phyloP scores from a whole-genome alignment of 2,797 vertebrate species.

The Babyrousa celebensis region DNA sequence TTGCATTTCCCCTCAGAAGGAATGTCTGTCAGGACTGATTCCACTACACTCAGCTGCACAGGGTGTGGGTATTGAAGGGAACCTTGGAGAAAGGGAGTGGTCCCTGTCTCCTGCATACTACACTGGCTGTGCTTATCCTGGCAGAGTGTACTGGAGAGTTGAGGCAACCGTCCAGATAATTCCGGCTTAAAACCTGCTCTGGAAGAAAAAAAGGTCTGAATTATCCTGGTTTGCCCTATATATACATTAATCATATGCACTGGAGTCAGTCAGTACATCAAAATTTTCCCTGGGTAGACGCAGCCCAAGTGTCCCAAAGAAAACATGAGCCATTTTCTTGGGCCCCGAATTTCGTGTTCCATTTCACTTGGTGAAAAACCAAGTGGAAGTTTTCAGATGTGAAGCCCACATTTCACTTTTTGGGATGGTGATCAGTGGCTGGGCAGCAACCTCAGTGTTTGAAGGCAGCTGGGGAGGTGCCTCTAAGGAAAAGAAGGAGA shows the following conservation, averaged over 20 bases:
- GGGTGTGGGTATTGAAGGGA: constrained; percentile 80
- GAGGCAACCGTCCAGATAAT: constrained; percentile 85
- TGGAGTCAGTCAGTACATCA: constrained; percentile 82
- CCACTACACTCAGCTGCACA: constrained; percentile 66
- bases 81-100: constrained; percentile 80
- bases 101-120: constrained; percentile 79
- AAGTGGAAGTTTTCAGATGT: constrained; percentile 88
- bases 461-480: constrained; percentile 81
- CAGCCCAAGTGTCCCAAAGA: constrained; percentile 82
- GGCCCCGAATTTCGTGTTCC: constrained; percentile 78
- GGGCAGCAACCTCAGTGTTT: constrained; percentile 83
- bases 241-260: constrained; percentile 87
- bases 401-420: constrained; percentile 85
- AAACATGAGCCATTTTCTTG: constrained; percentile 84
- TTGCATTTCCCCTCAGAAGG: constrained; percentile 66
- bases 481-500: constrained; percentile 73
- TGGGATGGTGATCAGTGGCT: constrained; percentile 84
- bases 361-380: constrained; percentile 86
- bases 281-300: constrained; percentile 83
- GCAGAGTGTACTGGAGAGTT: constrained; percentile 84
- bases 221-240: constrained; percentile 86
- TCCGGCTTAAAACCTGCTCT: constrained; percentile 81
- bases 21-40: constrained; percentile 71
- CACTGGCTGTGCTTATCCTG: constrained; percentile 85
- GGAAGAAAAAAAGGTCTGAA: constrained; percentile 81